A percentile compares a stretch with the other conserved stretches of the same genome.
phyloP scores from a whole-genome alignment of 2,797 vertebrate genomes.

The Eupleurogrammus muticus region DNA sequence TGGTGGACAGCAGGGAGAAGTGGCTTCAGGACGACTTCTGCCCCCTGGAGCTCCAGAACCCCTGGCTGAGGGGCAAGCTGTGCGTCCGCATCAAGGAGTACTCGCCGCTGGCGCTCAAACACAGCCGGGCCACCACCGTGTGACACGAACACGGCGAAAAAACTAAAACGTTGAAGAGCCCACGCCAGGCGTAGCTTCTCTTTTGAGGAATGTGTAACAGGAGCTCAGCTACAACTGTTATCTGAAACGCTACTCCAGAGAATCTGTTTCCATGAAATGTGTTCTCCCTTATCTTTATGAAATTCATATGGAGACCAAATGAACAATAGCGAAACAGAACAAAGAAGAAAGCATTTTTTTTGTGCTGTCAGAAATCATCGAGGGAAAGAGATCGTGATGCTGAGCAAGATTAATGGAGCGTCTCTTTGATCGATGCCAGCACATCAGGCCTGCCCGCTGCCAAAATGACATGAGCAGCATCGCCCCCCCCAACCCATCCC shows the following conservation, averaged over 20 bases:
- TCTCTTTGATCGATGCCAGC: conserved; percentile 48
- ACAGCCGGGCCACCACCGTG: conserved; percentile 88
- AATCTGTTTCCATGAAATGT: conserved; percentile 61
- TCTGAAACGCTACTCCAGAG: conserved; percentile 50
- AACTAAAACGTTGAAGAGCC: neutral
- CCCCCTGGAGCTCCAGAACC: conserved; percentile 88
- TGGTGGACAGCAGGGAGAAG: conserved; percentile 84
- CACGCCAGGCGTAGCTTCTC: conserved; percentile 2
- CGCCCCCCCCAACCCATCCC: conserved; percentile 48
- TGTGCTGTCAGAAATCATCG: conserved; percentile 54
- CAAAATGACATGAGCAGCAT: conserved; percentile 53
- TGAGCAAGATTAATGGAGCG: conserved; percentile 50
- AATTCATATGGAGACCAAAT: conserved; percentile 73
- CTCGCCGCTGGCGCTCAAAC: conserved; percentile 88
- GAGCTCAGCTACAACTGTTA: conserved; percentile 50
- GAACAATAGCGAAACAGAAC: conserved; percentile 62
- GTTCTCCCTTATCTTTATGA: conserved; percentile 41
- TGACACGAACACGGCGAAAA: conserved; percentile 51
- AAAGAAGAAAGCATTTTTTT: conserved; percentile 56
- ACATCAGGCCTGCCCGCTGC: conserved; percentile 35
- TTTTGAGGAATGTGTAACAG: conserved; percentile 8
- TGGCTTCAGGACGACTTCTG: conserved; percentile 91
- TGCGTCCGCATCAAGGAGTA: conserved; percentile 91
- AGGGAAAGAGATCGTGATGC: conserved; percentile 46
- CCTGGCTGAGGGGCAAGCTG: conserved; percentile 86